Evolutionary conservation across 2,888 invertebrate genomes (phyloP).

Genomic region (Cabera pusaria): DNA sequence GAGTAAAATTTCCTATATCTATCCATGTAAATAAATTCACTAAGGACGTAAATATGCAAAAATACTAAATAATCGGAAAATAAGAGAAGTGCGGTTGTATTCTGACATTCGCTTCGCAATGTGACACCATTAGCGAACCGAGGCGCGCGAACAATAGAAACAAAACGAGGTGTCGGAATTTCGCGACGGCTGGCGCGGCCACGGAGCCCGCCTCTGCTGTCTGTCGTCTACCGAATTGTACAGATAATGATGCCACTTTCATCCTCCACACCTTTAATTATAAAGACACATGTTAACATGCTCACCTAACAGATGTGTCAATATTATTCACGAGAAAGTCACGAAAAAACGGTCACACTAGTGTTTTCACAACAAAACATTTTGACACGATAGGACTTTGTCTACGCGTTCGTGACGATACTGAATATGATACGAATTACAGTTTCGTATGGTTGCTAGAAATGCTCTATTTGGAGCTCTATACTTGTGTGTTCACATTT

Average conservation of each 20-base stretch:
- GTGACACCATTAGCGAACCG: constrained; percentile 74
- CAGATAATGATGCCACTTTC: constrained; percentile 7
- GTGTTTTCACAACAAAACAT: constrained; percentile 7
- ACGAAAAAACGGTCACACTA: constrained; percentile 2
- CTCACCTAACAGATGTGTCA: not conserved
- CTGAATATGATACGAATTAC: no score
- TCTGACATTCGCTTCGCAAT: constrained; percentile 70
- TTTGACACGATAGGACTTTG: constrained; percentile 2
- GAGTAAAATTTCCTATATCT: no score
- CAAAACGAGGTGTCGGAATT: constrained; percentile 64
- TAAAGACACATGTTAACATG: constrained; percentile 7
- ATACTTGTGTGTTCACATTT: constrained; percentile 9
- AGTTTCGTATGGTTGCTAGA: no score
- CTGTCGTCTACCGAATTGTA: constrained; percentile 27
- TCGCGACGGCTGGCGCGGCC: constrained; percentile 50
- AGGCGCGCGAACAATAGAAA: constrained; percentile 61
- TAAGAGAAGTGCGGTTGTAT: constrained; percentile 32
- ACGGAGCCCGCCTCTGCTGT: constrained; percentile 24
- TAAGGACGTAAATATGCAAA: constrained; percentile 23
- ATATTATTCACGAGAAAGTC: constrained; percentile 6
- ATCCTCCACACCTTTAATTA: constrained; percentile 7
- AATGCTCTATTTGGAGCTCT: constrained; percentile 2
- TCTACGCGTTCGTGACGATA: constrained; percentile 8
- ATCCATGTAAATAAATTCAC: no score
- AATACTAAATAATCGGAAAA: constrained; percentile 51